Evolutionary conservation across 2,888 invertebrate genomes (phyloP).

Genomic region (Sarcophaga caerulescens): DNA sequence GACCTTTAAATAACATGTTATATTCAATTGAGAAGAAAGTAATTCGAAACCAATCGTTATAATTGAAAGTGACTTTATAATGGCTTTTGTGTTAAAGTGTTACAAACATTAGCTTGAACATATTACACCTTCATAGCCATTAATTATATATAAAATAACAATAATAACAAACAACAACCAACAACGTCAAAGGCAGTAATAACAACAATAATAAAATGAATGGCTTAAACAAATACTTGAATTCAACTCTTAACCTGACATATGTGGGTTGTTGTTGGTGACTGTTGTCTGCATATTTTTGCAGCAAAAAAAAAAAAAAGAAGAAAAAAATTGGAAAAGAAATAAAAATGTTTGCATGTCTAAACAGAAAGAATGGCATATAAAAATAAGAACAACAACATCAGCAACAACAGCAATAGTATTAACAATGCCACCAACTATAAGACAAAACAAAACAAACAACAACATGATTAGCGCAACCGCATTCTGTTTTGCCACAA

Average conservation of each 20-base stretch:
- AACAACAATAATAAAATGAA: constrained; percentile 41
- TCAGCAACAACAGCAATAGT: constrained; percentile 33
- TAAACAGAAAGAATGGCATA: constrained; percentile 61
- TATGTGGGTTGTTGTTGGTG: constrained; percentile 69
- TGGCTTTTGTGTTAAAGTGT: too few species aligned
- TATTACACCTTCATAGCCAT: too few species aligned
- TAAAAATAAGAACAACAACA: constrained; percentile 38
- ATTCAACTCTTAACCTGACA: constrained; percentile 69
- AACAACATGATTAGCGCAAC: constrained; percentile 25
- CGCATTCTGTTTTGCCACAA: constrained; percentile 10
- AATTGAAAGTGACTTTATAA: too few species aligned
- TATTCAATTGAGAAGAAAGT: too few species aligned
- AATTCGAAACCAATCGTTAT: too few species aligned
- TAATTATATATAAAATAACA: not conserved
- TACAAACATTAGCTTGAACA: too few species aligned
- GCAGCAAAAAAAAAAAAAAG: constrained; percentile 45
- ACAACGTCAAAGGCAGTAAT: constrained; percentile 27
- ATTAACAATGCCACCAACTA: constrained; percentile 40
- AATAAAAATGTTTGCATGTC: constrained; percentile 65
- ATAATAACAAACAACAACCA: constrained; percentile 27
- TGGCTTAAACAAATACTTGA: constrained; percentile 61
- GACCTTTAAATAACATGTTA: too few species aligned
- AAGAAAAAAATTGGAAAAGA: constrained; percentile 20
- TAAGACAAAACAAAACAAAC: constrained; percentile 11
- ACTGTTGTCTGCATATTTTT: constrained; percentile 68